Base-by-base conservation (phyloP, 2,113 vertebrate species). In the Hemiprocne comata region DNA sequence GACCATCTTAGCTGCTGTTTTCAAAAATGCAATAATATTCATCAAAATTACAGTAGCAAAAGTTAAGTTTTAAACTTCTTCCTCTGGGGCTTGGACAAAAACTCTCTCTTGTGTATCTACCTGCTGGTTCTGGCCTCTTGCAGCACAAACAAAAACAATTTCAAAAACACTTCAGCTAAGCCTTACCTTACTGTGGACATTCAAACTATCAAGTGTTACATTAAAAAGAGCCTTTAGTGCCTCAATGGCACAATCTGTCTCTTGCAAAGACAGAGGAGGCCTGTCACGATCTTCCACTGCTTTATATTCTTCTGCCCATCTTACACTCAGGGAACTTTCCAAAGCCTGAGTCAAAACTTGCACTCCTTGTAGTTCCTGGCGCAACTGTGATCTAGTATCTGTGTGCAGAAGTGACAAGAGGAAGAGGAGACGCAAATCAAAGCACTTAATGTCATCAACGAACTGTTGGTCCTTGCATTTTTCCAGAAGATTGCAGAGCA, bases 201-300 rank as follows among this genome's bases (percentile, higher is more conserved):
- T 98, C 96, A 98, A 98, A 75, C 98, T 98, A 95, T 98, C 98
- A 94, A 99, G 98, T 0, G 99, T 99, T 94, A 99, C 98, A 96
- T 99, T 99, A 97, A 99, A 99, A 87, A 99, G 98, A 97, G 98
- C 98, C 98, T 99, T 99, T 86, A 99, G 98, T 24, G 99, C 98
- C 96, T 99, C 99, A 97, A 99, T 99, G 60, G 98, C 98, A 94
- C 98, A 98, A 89, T 99, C 99, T 15, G 98, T 99, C 95, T 98
- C 98, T 96, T 99, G 98, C 64, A 98, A 95, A 61, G 99, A 98
- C 13, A 99, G 93, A 70, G 98, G 98, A 89, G 95, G 73, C 67
- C 97, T 97, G 93, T 98, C 97, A 20, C 65, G 97, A 60, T 98
- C 98, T 84, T 98, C 94, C 7, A 97, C 98, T 14, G 97, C 98